Evolutionary conservation across 2,113 vertebrate species (phyloP).

Genomic region (Ammodytes marinus): DNA sequence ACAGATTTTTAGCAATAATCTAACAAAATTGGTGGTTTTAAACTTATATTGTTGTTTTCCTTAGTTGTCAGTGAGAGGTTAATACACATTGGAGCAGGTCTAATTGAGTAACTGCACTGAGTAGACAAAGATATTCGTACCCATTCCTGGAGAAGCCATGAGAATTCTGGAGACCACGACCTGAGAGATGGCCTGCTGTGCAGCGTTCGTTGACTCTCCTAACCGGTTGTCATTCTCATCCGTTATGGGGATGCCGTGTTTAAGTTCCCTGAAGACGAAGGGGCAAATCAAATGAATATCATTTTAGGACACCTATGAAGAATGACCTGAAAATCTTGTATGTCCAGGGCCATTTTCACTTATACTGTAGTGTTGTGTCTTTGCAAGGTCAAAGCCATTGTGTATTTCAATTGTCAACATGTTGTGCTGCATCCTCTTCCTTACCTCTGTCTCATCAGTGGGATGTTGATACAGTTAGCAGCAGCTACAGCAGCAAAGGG

Average conservation of each 20-base stretch:
- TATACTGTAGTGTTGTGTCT: neutral
- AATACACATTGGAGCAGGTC: neutral
- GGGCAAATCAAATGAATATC: neutral
- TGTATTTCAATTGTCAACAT: neutral
- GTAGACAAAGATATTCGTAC: constrained; percentile 76
- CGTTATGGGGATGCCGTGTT: constrained; percentile 93
- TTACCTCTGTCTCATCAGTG: constrained; percentile 98
- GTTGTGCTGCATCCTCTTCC: neutral
- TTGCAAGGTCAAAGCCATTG: neutral
- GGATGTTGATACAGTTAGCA: constrained; percentile 99
- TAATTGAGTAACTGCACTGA: neutral
- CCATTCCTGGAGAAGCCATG: constrained; percentile 99
- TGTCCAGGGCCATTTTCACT: neutral
- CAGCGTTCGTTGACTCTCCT: constrained; percentile 94
- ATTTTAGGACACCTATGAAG: neutral
- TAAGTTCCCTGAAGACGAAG: constrained; percentile 88
- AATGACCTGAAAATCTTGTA: neutral
- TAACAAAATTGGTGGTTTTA: neutral
- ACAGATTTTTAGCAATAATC: neutral
- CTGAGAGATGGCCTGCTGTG: constrained; percentile 95
- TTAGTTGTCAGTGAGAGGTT: neutral
- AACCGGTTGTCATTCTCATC: constrained; percentile 93
- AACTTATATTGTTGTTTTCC: neutral
- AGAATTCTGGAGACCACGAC: constrained; percentile 97
- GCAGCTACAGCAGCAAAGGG: constrained; percentile 99